These are phyloP conservation scores for Psilopsiagon aymara DNA, from an alignment of 2,113 vertebrate species.

Conservation along the genomic window DNA sequence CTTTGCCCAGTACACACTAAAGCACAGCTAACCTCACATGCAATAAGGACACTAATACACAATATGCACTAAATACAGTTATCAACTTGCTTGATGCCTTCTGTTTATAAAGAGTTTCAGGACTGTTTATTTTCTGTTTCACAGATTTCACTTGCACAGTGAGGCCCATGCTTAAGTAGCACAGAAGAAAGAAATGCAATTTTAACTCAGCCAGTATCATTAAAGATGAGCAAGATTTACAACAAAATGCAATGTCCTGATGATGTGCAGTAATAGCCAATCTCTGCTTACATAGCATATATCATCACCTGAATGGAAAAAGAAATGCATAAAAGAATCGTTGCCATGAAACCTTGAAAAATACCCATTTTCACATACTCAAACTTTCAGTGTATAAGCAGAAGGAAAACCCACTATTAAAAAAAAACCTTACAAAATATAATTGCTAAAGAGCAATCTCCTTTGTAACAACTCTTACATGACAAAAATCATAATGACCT, in stretches of 20 bases:
- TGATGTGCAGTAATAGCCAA: not conserved
- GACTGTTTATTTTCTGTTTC: not conserved
- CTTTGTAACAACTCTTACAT: not conserved
- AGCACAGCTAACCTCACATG: not conserved
- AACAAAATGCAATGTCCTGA: rapidly evolving
- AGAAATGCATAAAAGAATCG: not conserved
- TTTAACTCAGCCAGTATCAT: not conserved
- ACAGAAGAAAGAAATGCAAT: not conserved
- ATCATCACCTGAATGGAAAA: not conserved
- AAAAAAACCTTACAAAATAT: not conserved
- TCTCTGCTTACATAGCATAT: not conserved
- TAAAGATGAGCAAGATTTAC: not conserved
- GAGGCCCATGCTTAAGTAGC: not conserved
- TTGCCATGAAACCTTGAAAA: not conserved
- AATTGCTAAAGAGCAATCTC: not conserved
- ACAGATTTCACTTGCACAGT: not conserved
- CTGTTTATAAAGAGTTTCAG: not conserved
- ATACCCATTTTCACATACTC: not conserved
- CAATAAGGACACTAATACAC: not conserved
- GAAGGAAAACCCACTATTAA: not conserved
- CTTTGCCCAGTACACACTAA: not conserved
- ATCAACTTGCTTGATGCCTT: not conserved
- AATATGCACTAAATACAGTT: not conserved
- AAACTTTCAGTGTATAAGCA: not conserved
- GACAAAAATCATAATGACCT: not conserved